Evolutionary conservation across 2,113 vertebrate species (phyloP).

Genomic region (Strigops habroptila): DNA sequence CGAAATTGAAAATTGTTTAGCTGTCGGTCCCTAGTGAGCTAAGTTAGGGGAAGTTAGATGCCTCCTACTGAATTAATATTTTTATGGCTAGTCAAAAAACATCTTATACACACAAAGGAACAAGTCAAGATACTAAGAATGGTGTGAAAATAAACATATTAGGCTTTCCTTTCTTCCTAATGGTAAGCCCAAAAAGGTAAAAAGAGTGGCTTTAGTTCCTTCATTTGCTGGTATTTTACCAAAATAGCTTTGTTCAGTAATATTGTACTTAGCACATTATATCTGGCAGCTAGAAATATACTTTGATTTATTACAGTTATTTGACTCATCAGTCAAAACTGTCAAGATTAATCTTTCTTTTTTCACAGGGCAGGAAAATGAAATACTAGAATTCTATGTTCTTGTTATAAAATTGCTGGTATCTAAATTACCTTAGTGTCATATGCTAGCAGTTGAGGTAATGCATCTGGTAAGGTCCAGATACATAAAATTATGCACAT

Average conservation of each 20-base stretch:
- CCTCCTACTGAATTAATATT: not conserved
- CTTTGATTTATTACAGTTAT: constrained; percentile 15
- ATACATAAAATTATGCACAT: not conserved
- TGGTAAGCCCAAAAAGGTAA: not conserved
- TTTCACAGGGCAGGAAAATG: not conserved
- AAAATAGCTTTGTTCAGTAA: not conserved
- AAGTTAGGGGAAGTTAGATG: not conserved
- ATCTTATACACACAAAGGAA: not conserved
- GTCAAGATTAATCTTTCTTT: not conserved
- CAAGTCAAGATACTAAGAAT: not conserved
- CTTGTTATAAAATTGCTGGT: not conserved
- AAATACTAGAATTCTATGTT: not conserved
- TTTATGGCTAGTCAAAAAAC: not conserved
- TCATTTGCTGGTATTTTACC: not conserved
- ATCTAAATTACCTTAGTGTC: not conserved
- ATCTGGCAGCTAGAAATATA: constrained; percentile 19
- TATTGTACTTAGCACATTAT: not conserved
- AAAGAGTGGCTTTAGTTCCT: not conserved
- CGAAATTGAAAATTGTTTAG: not conserved
- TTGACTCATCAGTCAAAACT: constrained; percentile 25
- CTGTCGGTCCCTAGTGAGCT: not conserved
- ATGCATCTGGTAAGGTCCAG: not conserved
- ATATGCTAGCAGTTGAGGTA: not conserved
- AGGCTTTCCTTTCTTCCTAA: not conserved
- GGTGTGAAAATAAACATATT: not conserved